Evolutionary conservation across 1,140 invertebrate species (phyloP), one percentile per base, ranked within the genome.

Genomic region (Camponotus pennsylvanicus): DNA sequence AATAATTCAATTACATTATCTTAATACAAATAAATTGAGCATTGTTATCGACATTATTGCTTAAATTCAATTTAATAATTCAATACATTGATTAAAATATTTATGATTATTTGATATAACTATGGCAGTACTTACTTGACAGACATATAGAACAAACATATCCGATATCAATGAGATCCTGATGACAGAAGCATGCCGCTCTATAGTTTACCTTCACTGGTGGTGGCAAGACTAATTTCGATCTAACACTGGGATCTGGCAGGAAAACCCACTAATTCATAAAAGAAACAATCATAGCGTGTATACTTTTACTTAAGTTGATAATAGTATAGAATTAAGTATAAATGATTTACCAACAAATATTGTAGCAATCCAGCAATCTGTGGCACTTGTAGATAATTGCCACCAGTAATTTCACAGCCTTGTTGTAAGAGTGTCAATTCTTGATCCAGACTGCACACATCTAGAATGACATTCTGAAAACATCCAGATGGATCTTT

Each of bases 101-200:
- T 57, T 40, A 5, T 37, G 18, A 15, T 59, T 64, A 69, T n/a
- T 61, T n/a, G 52, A 27, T 83, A 45, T 15, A 75, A 40, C 6
- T 61, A 7, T 64, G 63, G 34, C 37, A 84, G 83, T 42, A 95
- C 97, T 96, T 95, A 98, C 98, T 98, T 92, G 98, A 99, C 37
- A 99, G 96, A 95, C 99, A 99, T 83, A 99, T 98, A 5, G 99
- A 99, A 95, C 99, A 99, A 18, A 99, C 99, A 95, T 98, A 99
- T 76, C 98, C 99, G 92, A 99, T 98, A 92, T 99, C 98, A 67
- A 99, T 97, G 45, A 99, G 96, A 92, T 98, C 98, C n/a, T 98
- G 96, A 95, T 99, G 99, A 93, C 99, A 99, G 96, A 99, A 99
- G 95, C 99, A 99, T 0, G 99, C 98, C 32, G 99, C 98, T 90